Base-by-base conservation (phyloP, 2,797 vertebrate genomes). In the Tenualosa ilisha region DNA sequence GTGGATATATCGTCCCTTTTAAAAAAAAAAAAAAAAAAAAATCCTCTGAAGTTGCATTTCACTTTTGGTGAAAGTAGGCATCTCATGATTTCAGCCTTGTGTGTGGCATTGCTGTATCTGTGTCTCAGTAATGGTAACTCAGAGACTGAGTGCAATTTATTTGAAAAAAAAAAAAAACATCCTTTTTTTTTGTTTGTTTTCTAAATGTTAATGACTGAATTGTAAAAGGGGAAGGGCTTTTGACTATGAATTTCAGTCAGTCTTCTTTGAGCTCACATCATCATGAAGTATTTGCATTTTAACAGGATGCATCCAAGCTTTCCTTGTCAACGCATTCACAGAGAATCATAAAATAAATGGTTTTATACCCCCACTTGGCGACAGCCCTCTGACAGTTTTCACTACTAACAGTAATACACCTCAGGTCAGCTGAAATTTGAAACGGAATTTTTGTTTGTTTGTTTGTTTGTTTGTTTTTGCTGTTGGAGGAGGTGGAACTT, bases 21-120 rank as follows among this genome's bases (percentile, higher is more conserved):
- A 49, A 56, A 54, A 13, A 54, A 54, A 54, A 53, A 5, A 53
- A 53, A 53, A 13, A 0, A 54, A 72, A 26, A 22, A 46, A 83
- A 63, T 61, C 13, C 37, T 75, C 37, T 43, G 68, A 20, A 51
- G 15, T 63, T 50, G 17, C 51, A 15, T 26, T 22, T 84, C 26
- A 26, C 81, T 86, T 46, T 68, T 51, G 46, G 37, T 40, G 43
- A 53, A 72, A 82, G 6, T 81, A 81, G 24, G 26, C 43, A 17
- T 85, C 17, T 82, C 59, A 43, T 43, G 43, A 54, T 54, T 51
- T 20, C 65, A 46, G 63, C 54, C 79, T 56, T 31, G 49, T 85
- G 59, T 84, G 75, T 53, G 43, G 46, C 4, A 53, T 46, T 82
- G 37, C 46, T 86, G 40, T 22, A 82, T 43, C 37, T 43, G 15